Evolutionary conservation across 2,113 vertebrate genomes (phyloP).

Genomic region (Notiomystis cincta): DNA sequence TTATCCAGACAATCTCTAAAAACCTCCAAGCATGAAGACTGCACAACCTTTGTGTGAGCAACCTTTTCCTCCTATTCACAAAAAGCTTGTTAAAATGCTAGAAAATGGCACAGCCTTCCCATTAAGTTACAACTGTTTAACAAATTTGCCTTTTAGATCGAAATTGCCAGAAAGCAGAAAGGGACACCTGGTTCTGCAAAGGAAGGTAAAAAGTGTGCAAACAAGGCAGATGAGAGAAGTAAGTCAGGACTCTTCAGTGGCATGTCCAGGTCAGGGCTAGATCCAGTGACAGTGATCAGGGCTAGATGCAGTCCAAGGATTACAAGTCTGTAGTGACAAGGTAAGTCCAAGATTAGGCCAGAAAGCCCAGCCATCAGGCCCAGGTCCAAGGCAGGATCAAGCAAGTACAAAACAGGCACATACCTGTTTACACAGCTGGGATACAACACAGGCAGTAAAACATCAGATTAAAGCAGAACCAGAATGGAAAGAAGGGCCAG

Average conservation of each 20-base stretch:
- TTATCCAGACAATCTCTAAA: not conserved
- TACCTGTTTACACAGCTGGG: not conserved
- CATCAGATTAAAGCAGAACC: not conserved
- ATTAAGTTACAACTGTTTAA: not conserved
- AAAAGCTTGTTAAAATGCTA: not conserved
- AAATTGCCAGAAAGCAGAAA: not conserved
- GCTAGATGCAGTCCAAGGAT: not conserved
- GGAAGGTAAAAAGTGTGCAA: not conserved
- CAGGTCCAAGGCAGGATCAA: not conserved
- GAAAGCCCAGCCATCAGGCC: not conserved
- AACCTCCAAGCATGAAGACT: not conserved
- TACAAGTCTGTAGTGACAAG: not conserved
- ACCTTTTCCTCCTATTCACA: not conserved
- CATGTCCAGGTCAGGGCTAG: not conserved
- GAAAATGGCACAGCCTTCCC: not conserved
- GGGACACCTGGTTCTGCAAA: not conserved
- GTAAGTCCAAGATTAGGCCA: not conserved
- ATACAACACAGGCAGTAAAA: not conserved
- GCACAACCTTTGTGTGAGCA: not conserved
- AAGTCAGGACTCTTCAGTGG: not conserved
- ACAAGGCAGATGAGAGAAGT: not conserved
- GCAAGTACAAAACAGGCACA: not conserved
- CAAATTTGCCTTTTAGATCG: not conserved
- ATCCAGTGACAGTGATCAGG: not conserved
- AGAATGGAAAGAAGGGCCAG: not conserved